A percentile compares a stretch with the other conserved stretches of the same genome.
Conservation (phyloP, 2,797 vertebrate species). For the Hippoglossus hippoglossus region DNA sequence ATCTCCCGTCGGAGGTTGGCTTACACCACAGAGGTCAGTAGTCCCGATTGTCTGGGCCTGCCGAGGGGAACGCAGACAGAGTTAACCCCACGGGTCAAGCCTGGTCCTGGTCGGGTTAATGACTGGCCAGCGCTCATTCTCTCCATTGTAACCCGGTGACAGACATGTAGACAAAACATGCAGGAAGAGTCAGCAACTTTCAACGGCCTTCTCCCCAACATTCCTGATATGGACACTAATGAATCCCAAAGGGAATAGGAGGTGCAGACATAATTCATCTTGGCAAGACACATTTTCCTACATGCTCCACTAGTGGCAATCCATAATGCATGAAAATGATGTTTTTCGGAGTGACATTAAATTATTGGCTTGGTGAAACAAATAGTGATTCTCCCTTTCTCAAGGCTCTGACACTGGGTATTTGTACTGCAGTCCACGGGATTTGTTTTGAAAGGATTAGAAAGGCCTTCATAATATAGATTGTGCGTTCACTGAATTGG, state of each 20-base stretch:
- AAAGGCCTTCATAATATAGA: constrained; percentile 12
- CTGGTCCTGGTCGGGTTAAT: constrained; percentile 71
- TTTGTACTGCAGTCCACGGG: constrained; percentile 34
- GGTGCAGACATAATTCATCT: constrained; percentile 69
- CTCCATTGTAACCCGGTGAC: constrained; percentile 67
- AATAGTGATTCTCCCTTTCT: constrained; percentile 22
- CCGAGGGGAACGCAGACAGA: constrained; percentile 56
- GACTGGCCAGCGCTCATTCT: constrained; percentile 66
- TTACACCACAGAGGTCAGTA: constrained; percentile 71
- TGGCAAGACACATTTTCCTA: constrained; percentile 65
- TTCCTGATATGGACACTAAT: constrained; percentile 79
- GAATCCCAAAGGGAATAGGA: constrained; percentile 69
- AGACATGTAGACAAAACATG: constrained; percentile 75
- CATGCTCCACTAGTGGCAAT: constrained; percentile 50
- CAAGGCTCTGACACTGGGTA: constrained; percentile 22
- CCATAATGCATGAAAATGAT: constrained; percentile 64
- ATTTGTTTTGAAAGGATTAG: constrained; percentile 18
- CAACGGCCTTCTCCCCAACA: constrained; percentile 59
- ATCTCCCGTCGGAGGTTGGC: constrained; percentile 72
- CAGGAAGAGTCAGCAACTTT: constrained; percentile 74
- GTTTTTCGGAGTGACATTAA: constrained; percentile 47
- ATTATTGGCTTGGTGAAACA: constrained; percentile 45
- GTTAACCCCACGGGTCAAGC: constrained; percentile 76
- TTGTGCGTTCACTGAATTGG: constrained; percentile 14
- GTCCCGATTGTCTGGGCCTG: constrained; percentile 65